phyloP scores from a whole-genome alignment of 92 coral and sea anemone species.

The Nematostella vectensis region DNA sequence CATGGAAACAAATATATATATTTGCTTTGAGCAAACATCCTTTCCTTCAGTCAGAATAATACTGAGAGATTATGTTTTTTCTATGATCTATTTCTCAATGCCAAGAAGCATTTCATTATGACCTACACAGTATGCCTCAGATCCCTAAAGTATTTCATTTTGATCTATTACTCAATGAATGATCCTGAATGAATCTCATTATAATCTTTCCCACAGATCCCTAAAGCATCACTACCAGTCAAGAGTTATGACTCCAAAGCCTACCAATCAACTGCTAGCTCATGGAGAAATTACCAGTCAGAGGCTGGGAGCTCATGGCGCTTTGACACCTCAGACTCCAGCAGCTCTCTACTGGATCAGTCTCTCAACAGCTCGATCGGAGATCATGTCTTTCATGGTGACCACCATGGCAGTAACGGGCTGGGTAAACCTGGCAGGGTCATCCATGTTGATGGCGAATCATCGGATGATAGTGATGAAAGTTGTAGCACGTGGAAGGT shows the following conservation, averaged over 20 bases:
- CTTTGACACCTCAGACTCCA: constrained; percentile 73
- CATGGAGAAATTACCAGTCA: constrained; percentile 74
- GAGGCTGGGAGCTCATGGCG: constrained; percentile 86
- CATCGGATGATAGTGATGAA: constrained; percentile 84
- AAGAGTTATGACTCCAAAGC: constrained; percentile 75
- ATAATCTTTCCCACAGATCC: constrained; percentile 45
- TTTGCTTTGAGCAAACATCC: no score
- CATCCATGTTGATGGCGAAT: constrained; percentile 59
- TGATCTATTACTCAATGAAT: no score
- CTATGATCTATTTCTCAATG: no score
- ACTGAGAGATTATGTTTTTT: no score
- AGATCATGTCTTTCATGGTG: no score
- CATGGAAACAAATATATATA: no score
- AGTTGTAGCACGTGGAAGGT: constrained; percentile 87
- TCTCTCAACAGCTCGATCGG: constrained; percentile 57
- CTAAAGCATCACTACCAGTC: constrained; percentile 52
- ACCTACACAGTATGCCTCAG: no score
- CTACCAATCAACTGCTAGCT: constrained; percentile 80
- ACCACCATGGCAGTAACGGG: constrained; percentile 16
- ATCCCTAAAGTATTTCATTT: no score
- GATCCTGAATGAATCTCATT: no score
- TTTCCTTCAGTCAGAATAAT: no score
- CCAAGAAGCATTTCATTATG: no score
- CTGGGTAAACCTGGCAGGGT: constrained; percentile 23
- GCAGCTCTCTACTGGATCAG: constrained; percentile 56